Evolutionary conservation across 2,888 invertebrate genomes (phyloP).

Genomic region (Dryocosmus kuriphilus): DNA sequence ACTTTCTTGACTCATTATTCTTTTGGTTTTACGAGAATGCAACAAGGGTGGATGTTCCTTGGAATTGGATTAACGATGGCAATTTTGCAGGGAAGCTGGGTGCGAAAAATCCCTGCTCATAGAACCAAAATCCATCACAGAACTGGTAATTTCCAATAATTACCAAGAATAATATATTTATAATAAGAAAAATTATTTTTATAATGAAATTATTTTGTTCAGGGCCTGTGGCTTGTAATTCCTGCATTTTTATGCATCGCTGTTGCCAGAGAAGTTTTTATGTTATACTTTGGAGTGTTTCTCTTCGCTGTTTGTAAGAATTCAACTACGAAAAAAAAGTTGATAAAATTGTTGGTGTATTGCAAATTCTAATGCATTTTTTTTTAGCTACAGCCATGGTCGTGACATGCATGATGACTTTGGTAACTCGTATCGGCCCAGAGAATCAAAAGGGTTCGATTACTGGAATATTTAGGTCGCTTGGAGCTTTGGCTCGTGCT

Average conservation of each 20-base stretch:
- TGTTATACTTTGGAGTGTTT: constrained; percentile 90
- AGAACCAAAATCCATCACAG: constrained; percentile 86
- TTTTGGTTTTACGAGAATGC: constrained; percentile 94
- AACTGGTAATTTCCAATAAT: constrained; percentile 77
- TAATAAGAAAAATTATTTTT: constrained; percentile 36
- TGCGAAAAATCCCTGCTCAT: constrained; percentile 87
- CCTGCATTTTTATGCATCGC: constrained; percentile 93
- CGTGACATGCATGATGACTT: constrained; percentile 95
- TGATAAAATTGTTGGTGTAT: not conserved
- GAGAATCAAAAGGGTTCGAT: constrained; percentile 93
- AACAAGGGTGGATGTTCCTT: constrained; percentile 99
- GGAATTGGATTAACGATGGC: constrained; percentile 96
- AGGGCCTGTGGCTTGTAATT: constrained; percentile 90
- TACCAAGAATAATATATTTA: constrained; percentile 25
- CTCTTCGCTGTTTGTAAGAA: constrained; percentile 94
- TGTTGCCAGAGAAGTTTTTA: constrained; percentile 80
- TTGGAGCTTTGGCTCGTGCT: constrained; percentile 96
- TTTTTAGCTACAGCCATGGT: constrained; percentile 91
- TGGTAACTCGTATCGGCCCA: constrained; percentile 91
- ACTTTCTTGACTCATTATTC: constrained; percentile 97
- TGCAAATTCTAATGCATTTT: constrained; percentile 42
- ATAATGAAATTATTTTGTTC: constrained; percentile 50
- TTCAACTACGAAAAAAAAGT: constrained; percentile 38
- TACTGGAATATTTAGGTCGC: constrained; percentile 95
- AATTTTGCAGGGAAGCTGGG: constrained; percentile 91